phyloP scores from a whole-genome alignment of 2,888 invertebrate genomes.

The Sinhomidia bicolor region DNA sequence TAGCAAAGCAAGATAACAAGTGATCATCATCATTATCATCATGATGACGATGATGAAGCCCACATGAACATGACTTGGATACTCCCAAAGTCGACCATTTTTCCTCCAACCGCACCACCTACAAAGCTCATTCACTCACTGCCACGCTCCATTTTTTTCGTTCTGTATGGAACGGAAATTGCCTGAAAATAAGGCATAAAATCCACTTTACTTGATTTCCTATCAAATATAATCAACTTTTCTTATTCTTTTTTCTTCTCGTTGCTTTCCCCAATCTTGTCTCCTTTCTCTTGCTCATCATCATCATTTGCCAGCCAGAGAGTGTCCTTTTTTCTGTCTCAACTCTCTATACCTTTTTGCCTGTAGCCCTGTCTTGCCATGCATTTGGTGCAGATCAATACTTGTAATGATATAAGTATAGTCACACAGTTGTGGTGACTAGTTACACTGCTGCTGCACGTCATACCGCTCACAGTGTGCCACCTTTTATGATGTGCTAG shows the following conservation, averaged over 20 bases:
- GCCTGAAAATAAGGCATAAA: conserved; percentile 70
- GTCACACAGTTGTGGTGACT: not conserved
- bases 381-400: conserved; percentile 21
- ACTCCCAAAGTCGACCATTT: not conserved
- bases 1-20: not conserved
- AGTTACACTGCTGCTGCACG: not conserved
- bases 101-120: not conserved
- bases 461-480: not conserved
- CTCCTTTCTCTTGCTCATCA: not conserved
- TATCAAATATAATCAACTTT: conserved; percentile 71
- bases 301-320: too few species aligned
- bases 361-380: not conserved
- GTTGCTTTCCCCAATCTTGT: not conserved
- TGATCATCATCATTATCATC: too few species aligned
- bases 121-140: not conserved
- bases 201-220: conserved; percentile 71
- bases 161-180: conserved; percentile 62
- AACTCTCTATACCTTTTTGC: not conserved
- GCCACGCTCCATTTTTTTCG: not conserved
- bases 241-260: conserved; percentile 36
- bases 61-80: conserved; percentile 34
- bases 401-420: conserved; percentile 21
- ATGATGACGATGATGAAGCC: conserved; percentile 32
- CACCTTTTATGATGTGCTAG: conserved; percentile 20
- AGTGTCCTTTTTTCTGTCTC: not conserved